Conservation (phyloP, 2,797 vertebrate genomes). For the Geotrypetes seraphini region DNA sequence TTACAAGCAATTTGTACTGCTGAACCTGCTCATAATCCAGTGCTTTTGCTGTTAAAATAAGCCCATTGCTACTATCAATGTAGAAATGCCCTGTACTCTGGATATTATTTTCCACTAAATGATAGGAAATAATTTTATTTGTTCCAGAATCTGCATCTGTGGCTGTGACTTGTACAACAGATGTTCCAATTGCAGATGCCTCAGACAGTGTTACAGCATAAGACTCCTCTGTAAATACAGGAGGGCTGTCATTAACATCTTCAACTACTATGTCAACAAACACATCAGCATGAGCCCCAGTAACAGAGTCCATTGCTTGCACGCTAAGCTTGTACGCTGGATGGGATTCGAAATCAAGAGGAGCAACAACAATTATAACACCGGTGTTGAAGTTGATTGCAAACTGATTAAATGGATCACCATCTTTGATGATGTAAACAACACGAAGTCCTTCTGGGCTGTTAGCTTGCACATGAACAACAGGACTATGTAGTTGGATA, state of each 20-base stretch:
- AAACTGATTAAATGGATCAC: slow-evolving; percentile 90
- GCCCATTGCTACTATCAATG: slow-evolving; percentile 75
- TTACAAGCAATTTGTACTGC: slow-evolving; percentile 66
- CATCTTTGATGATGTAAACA: slow-evolving; percentile 87
- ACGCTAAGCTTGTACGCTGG: slow-evolving; percentile 90
- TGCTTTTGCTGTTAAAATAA: slow-evolving; percentile 64
- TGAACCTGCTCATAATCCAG: slow-evolving; percentile 77
- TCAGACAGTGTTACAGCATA: slow-evolving; percentile 80
- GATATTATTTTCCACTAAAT: slow-evolving; percentile 73
- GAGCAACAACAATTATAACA: slow-evolving; percentile 75
- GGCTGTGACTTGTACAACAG: slow-evolving; percentile 72
- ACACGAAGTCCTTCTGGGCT: slow-evolving; percentile 89
- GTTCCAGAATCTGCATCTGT: slow-evolving; percentile 78
- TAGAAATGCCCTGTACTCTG: slow-evolving; percentile 70
- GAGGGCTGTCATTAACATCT: slow-evolving; percentile 89
- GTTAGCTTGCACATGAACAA: slow-evolving; percentile 85
- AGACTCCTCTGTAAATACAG: slow-evolving; percentile 63
- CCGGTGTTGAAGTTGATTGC: slow-evolving; percentile 92
- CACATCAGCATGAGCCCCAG: slow-evolving; percentile 80
- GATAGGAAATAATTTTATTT: slow-evolving; percentile 79
- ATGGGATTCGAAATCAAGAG: slow-evolving; percentile 88
- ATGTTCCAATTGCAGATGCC: slow-evolving; percentile 76
- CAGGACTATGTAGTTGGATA: slow-evolving; percentile 75
- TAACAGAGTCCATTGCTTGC: slow-evolving; percentile 85
- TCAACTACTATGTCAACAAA: slow-evolving; percentile 90